Evolutionary conservation across 2,797 vertebrate species (phyloP).

Genomic region (Geotrypetes seraphini): DNA sequence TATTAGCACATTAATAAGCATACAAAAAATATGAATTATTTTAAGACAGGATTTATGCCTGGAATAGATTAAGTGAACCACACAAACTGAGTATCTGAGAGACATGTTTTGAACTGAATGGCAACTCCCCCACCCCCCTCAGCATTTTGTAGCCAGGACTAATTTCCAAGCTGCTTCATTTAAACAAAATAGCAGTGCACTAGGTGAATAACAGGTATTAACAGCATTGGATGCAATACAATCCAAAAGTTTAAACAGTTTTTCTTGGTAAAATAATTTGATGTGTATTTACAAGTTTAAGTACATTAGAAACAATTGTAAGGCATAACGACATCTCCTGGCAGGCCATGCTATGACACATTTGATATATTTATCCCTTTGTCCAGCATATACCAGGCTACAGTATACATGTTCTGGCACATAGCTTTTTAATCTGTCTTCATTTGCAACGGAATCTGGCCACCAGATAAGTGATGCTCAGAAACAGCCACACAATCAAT

Average conservation of each 20-base stretch:
- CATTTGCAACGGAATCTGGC: conserved; percentile 93
- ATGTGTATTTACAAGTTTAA: conserved; percentile 50
- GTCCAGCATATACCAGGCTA: conserved; percentile 44
- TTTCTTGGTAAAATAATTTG: conserved; percentile 50
- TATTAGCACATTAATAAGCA: conserved; percentile 36
- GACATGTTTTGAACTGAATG: conserved; percentile 21
- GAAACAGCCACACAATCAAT: conserved; percentile 94
- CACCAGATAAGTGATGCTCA: conserved; percentile 90
- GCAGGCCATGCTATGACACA: conserved; percentile 53
- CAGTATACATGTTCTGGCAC: conserved; percentile 46
- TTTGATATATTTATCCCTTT: too few species aligned
- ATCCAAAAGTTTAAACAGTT: conserved; percentile 35
- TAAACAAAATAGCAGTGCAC: conserved; percentile 45
- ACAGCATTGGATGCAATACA: conserved; percentile 54
- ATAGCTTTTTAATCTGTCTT: conserved; percentile 39
- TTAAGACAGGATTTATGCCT: conserved; percentile 47
- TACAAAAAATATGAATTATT: conserved; percentile 57
- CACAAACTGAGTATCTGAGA: conserved; percentile 36
- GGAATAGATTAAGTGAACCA: conserved; percentile 48
- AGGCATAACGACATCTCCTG: conserved; percentile 59
- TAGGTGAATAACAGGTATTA: conserved; percentile 52
- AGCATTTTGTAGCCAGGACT: conserved; percentile 42
- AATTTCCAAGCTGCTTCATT: conserved; percentile 40
- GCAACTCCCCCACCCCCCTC: too few species aligned
- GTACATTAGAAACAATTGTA: conserved; percentile 58